These are phyloP conservation scores for Neotragus pygmaeus DNA, from an alignment of 2,113 vertebrate genomes.

Conservation along the genomic window DNA sequence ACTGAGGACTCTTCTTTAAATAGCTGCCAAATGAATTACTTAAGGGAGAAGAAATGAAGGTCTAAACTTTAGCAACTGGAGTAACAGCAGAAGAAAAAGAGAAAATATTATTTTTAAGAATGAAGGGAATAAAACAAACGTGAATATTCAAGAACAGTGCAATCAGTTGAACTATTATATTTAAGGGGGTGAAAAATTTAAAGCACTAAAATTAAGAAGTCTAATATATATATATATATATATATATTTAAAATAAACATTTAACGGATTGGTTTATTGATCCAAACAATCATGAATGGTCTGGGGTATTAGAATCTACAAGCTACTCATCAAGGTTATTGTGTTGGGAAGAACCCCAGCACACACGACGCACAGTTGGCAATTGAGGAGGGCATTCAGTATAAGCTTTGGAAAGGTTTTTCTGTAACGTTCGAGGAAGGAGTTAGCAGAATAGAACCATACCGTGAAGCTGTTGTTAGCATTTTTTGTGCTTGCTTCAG, in stretches of 20 bases:
- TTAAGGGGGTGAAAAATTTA: conserved; percentile 6
- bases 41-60: not conserved
- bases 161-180: not conserved
- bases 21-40: not conserved
- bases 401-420: not conserved
- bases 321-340: not conserved
- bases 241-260: not conserved
- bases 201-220: not conserved
- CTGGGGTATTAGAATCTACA: not conserved
- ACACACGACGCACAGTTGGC: not conserved
- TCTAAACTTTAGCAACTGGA: not conserved
- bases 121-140: not conserved
- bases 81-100: not conserved
- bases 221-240: not conserved
- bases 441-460: conserved; percentile 72
- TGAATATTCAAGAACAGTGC: not conserved
- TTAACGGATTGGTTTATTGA: not conserved
- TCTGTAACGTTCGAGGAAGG: not conserved
- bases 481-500: conserved; percentile 99
- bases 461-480: conserved; percentile 99
- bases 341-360: not conserved
- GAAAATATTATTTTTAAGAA: not conserved
- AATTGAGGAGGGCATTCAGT: not conserved
- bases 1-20: not conserved
- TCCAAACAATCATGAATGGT: not conserved